A percentile compares a stretch with the other conserved stretches of the same genome.
These are phyloP conservation scores for Calameuta idolon DNA, from an alignment of 2,888 invertebrate genomes.

Conservation along the genomic window DNA sequence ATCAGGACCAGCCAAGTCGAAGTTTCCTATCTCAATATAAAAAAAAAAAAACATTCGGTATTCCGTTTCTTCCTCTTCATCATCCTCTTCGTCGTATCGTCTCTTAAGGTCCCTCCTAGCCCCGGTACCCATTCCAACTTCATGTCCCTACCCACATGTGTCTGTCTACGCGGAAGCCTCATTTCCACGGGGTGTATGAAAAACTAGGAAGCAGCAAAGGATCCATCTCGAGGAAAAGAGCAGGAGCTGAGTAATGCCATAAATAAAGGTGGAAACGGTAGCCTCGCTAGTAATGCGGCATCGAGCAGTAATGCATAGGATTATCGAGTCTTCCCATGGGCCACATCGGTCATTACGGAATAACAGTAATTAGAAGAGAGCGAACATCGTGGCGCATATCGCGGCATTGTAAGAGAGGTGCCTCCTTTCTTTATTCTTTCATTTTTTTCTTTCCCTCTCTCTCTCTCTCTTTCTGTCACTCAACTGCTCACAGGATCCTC, in stretches of 20 bases:
- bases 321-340: conserved; percentile 66
- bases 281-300: conserved; percentile 53
- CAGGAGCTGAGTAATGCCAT: conserved; percentile 47
- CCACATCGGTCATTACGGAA: conserved; percentile 64
- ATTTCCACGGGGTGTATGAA: neutral
- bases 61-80: neutral
- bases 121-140: neutral
- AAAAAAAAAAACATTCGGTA: neutral
- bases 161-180: neutral
- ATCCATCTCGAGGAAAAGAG: conserved; percentile 48
- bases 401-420: conserved; percentile 47
- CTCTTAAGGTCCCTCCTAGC: neutral
- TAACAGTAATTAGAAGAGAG: conserved; percentile 66
- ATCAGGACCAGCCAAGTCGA: neutral
- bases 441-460: conserved; percentile 4
- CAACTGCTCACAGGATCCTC: neutral
- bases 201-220: conserved; percentile 37
- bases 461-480: conserved; percentile 10
- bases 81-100: neutral
- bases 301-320: conserved; percentile 63
- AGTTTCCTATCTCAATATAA: neutral
- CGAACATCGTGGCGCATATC: conserved; percentile 47
- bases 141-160: neutral
- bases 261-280: conserved; percentile 46
- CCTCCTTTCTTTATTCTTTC: conserved; percentile 24